These are phyloP conservation scores for Mercenaria mercenaria DNA, from an alignment of 1,140 invertebrate species.

Conservation along the genomic window DNA sequence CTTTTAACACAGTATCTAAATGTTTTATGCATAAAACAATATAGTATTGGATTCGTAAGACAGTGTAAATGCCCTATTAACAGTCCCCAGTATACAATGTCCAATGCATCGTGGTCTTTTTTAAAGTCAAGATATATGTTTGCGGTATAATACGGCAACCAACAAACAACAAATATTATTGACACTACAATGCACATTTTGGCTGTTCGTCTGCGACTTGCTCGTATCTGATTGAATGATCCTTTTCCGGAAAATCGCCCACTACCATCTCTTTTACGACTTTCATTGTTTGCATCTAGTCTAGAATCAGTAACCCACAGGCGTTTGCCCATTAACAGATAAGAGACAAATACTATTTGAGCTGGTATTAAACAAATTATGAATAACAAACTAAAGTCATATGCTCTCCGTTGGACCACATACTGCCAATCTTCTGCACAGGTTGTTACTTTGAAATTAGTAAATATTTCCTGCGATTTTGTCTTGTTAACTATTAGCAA, in stretches of 20 bases:
- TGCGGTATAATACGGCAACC: slow-evolving; percentile 94
- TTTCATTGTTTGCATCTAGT: slow-evolving; percentile 87
- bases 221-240: slow-evolving; percentile 86
- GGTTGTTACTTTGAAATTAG: slow-evolving; percentile 80
- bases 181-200: slow-evolving; percentile 97
- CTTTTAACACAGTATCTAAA: slow-evolving; percentile 78
- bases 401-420: slow-evolving; percentile 82
- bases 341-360: slow-evolving; percentile 89
- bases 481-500: slow-evolving; percentile 87
- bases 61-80: slow-evolving; percentile 92
- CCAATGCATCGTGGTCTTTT: slow-evolving; percentile 72
- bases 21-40: slow-evolving; percentile 91
- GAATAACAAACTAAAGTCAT: slow-evolving; percentile 90
- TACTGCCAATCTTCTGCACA: slow-evolving; percentile 87
- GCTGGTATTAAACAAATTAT: slow-evolving; percentile 91
- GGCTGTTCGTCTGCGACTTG: slow-evolving; percentile 95
- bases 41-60: slow-evolving; percentile 91
- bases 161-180: slow-evolving; percentile 96
- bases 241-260: slow-evolving; percentile 44
- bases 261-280: background rate
- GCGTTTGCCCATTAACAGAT: slow-evolving; percentile 90
- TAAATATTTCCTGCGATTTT: slow-evolving; percentile 66
- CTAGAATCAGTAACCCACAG: slow-evolving; percentile 89
- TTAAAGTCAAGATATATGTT: slow-evolving; percentile 89
- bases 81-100: slow-evolving; percentile 87